Percentiles rank a stretch among this genome's conserved stretches.
Conservation (phyloP, 2,113 vertebrate species). For the Alligator sinensis region DNA sequence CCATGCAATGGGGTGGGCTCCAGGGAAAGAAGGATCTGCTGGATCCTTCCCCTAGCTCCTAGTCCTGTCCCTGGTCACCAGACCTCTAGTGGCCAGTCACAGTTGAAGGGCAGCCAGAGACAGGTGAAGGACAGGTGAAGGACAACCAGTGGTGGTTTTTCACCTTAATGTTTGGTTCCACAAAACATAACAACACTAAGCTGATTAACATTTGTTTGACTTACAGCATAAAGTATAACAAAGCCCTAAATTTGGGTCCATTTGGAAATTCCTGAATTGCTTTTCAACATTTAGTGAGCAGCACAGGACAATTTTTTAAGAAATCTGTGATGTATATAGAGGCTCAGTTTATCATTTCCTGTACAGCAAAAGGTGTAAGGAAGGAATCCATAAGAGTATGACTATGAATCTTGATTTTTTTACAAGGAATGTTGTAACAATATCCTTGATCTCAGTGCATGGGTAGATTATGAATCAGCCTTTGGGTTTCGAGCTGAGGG, state of each 20-base stretch:
- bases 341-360: conserved; percentile 44
- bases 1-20: too few relatives aligned
- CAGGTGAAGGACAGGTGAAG: too few relatives aligned
- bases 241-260: background rate
- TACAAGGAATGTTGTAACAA: conserved; percentile 60
- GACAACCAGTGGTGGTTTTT: too few relatives aligned
- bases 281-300: conserved; percentile 21
- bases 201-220: too few relatives aligned
- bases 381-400: conserved; percentile 7
- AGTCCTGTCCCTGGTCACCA: too few relatives aligned
- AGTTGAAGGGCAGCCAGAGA: too few relatives aligned
- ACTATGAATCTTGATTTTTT: conserved; percentile 54
- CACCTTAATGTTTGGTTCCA: too few relatives aligned
- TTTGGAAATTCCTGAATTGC: background rate
- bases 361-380: background rate
- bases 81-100: too few relatives aligned
- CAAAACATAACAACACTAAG: too few relatives aligned
- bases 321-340: background rate
- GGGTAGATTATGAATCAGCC: conserved; percentile 61
- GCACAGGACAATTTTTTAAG: conserved; percentile 10
- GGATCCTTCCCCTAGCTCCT: too few relatives aligned
- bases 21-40: too few relatives aligned
- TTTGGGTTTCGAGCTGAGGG: conserved; percentile 34
- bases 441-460: conserved; percentile 48
- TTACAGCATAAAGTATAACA: too few relatives aligned